Conservation (phyloP, 2,888 invertebrate genomes). For the Tachina grossa region DNA sequence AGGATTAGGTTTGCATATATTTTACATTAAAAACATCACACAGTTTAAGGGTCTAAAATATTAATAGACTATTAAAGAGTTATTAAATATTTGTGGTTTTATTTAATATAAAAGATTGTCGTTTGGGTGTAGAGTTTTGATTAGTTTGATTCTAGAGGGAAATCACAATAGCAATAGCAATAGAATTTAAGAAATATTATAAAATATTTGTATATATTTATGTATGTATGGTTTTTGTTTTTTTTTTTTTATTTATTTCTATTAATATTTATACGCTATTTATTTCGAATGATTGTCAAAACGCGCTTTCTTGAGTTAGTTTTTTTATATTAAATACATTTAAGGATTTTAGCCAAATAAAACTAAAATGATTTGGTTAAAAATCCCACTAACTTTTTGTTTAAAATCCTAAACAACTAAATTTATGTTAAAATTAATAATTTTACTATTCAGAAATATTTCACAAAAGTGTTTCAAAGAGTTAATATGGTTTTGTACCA, state of each 20-base stretch:
- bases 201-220: background rate
- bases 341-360: conserved; percentile 25
- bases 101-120: conserved; percentile 35
- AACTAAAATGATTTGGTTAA: background rate
- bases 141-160: background rate
- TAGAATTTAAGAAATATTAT: conserved; percentile 21
- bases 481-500: conserved; percentile 41
- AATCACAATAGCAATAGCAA: conserved; percentile 45
- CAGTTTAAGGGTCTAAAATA: conserved; percentile 23
- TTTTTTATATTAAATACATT: conserved; percentile 56
- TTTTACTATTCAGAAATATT: conserved; percentile 66
- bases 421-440: conserved; percentile 22
- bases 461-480: conserved; percentile 68
- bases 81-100: conserved; percentile 8
- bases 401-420: conserved; percentile 35
- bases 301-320: conserved; percentile 82
- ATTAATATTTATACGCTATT: conserved; percentile 77
- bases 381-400: conserved; percentile 60
- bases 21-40: conserved; percentile 46
- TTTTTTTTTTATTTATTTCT: conserved; percentile 59
- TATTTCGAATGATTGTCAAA: conserved; percentile 82
- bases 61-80: conserved; percentile 22
- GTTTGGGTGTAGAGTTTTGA: background rate
- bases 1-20: conserved; percentile 29
- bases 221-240: conserved; percentile 26